Evolutionary conservation across 2,888 invertebrate species (phyloP), one percentile per base, ranked within the genome.

Genomic region (Lamproptera curius): DNA sequence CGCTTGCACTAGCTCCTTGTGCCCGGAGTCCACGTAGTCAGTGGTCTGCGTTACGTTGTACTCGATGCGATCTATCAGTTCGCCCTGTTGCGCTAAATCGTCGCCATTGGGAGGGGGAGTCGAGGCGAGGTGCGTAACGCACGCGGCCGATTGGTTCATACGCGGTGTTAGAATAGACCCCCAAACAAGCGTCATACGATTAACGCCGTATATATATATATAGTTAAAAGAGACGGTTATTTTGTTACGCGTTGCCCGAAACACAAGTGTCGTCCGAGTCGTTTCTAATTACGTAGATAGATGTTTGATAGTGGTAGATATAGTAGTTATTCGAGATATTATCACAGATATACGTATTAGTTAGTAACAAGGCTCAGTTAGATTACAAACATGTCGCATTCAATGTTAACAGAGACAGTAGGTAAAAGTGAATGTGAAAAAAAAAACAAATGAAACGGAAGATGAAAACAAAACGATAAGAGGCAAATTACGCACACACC

Each of bases 51-150:
- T 92, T 62, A 97, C 97, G 88, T 97, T 95, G 89, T 94, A 94
- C 90, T 97, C 97, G 88, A 97, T 95, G 82, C 95, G 91, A 90
- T 97, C 96, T 76, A 97, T 92, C 91, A 96, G 93, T 89, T 97
- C 97, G 75, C 97, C 97, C 97, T 97, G 89, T 74, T 67, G 74
- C 70, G 73, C 81, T 81, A 82, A 81, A 76, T 67, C 61, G 62
- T 61, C 65, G 70, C 72, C 78, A 76, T 74, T 67, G 67, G 80
- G 78, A 74, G 75, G 79, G 73, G 66, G 60, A 60, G 73, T 76
- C 75, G 20, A 70, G 70, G 63, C 57, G 62, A 63, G 62, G 64
- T 57, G 60, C 53, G 37, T 47, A 39, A 55, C 55, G 61, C 65
- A 59, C 50, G 65, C 76, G 75, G 81, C 65, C 74, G 81, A 88